Conservation (phyloP, 2,113 vertebrate genomes). For the Sterna hirundo region DNA sequence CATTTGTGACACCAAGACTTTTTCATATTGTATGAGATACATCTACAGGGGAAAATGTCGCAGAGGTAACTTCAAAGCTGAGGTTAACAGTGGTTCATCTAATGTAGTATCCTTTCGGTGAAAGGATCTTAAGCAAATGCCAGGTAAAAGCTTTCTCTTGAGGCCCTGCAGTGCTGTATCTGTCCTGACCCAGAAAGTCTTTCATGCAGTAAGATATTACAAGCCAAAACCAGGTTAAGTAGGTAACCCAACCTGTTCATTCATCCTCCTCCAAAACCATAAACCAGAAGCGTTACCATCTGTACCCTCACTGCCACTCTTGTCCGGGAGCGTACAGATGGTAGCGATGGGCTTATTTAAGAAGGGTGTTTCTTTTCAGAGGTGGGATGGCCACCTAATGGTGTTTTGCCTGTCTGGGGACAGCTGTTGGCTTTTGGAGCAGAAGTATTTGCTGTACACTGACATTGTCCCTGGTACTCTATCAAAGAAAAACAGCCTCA, state of each 20-base stretch:
- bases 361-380: background rate
- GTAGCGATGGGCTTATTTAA: background rate
- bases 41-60: background rate
- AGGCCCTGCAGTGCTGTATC: background rate
- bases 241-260: background rate
- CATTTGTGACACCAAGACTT: background rate
- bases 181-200: conserved; percentile 29
- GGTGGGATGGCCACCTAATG: background rate
- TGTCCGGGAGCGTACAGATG: background rate
- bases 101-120: background rate
- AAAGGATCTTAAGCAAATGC: background rate
- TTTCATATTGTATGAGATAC: background rate
- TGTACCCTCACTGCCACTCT: background rate
- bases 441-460: background rate
- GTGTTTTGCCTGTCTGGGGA: background rate
- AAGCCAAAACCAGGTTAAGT: background rate
- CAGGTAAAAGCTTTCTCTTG: background rate
- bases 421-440: background rate
- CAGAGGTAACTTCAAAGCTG: background rate
- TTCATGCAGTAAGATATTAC: background rate
- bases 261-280: background rate
- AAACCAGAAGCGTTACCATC: background rate
- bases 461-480: background rate
- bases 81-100: background rate
- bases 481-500: background rate